Evolutionary conservation across 2,113 vertebrate genomes (phyloP), one percentile per base, ranked within the genome.

Genomic region (Monarcha castaneiventris): DNA sequence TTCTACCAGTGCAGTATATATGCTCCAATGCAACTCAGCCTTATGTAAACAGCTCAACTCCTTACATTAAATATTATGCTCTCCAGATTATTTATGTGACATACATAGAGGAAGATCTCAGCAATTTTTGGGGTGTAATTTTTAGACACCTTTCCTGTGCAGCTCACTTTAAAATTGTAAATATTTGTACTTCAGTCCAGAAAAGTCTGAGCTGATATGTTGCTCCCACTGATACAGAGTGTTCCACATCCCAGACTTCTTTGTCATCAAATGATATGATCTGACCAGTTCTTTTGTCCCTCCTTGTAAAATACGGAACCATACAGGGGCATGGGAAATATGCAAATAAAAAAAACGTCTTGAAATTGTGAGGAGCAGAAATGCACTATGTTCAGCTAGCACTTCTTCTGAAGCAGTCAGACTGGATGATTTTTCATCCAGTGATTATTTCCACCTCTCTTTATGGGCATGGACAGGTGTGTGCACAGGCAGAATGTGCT

Each of bases 51-150:
- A 89, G 55, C 84, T 95, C 23, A 17, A 87, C 73, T 91, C 62
- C 84, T 83, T 93, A 61, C 81, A 71, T 76, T 71, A 94, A 97
- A 95, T 96, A 78, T 71, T 93, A 83, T 58, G 62, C 69, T 96
- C 51, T 90, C 55, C 56, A 91, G 84, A 80, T 95, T 93, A 94
- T 95, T 97, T 96, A 91, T 55, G 13, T 89, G 84, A 93, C 87
- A 95, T 48, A 7, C 32, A 48, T 82, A 89, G 84, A 41, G 49
- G 74, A 97, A 81, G 43, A 76, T 55, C 43, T 89, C 78, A 73
- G 44, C 41, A 46, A 86, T 74, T 89, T 67, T 41, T 3, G 15
- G 8, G 16, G 35, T 37, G 64, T 90, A 75, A 59, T 37, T 85
- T 97, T 94, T 90, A 79, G 71, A 81, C 41, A 61, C 7, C 52